Evolutionary conservation across 2,797 vertebrate genomes (phyloP).

Genomic region (Ceryle rudis): DNA sequence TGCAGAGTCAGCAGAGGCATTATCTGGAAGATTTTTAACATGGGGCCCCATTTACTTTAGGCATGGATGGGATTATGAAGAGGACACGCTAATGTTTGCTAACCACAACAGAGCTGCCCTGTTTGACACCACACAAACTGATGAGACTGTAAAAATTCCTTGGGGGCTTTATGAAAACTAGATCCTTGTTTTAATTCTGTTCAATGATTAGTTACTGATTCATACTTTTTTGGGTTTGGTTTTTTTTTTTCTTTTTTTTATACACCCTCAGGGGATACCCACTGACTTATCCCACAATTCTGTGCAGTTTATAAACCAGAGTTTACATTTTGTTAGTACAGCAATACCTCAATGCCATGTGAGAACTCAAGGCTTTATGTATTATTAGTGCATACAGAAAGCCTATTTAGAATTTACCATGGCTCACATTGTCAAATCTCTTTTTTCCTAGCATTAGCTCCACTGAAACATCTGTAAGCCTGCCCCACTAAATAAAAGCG

Average conservation of each 20-base stretch:
- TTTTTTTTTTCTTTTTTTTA: background rate
- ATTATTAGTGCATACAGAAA: background rate
- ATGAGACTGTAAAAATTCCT: background rate
- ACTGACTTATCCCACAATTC: background rate
- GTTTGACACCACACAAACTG: background rate
- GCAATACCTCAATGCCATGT: background rate
- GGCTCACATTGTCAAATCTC: background rate
- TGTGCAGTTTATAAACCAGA: background rate
- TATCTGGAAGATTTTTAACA: background rate
- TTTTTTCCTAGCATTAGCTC: background rate
- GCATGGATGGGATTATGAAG: background rate
- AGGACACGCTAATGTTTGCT: background rate
- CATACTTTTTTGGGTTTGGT: background rate
- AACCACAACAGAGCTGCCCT: background rate
- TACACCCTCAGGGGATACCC: background rate
- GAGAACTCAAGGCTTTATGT: background rate
- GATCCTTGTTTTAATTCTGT: background rate
- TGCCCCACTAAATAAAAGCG: constrained; percentile 9
- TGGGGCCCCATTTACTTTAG: background rate
- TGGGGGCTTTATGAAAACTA: background rate
- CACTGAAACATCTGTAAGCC: background rate
- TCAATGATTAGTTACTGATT: background rate
- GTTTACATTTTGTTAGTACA: background rate
- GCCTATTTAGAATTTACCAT: constrained; percentile 15
- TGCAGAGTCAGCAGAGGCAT: background rate